Percentiles rank a stretch among this genome's conserved stretches.
Conservation (phyloP, 2,888 invertebrate species). For the Drosophila hamatofila region DNA sequence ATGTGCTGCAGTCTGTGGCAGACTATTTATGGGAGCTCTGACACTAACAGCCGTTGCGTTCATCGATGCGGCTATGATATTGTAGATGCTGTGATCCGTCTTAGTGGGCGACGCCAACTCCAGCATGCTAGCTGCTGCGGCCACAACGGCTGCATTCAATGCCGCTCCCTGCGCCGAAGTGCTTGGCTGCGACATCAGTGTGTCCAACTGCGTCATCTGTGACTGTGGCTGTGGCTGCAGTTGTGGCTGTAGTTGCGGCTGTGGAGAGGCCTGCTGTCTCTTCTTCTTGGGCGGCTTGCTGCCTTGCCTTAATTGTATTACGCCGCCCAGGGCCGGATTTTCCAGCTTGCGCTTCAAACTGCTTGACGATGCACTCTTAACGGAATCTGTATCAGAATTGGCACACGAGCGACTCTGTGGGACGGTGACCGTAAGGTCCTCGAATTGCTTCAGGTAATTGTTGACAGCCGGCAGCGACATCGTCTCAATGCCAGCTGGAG, state of each 20-base stretch:
- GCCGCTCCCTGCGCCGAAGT: constrained; percentile 66
- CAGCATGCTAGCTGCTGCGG: constrained; percentile 46
- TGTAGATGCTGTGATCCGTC: constrained; percentile 84
- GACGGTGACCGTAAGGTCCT: constrained; percentile 55
- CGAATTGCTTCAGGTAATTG: constrained; percentile 57
- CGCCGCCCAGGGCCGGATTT: constrained; percentile 18
- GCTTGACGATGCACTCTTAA: constrained; percentile 62
- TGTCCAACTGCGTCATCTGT: constrained; percentile 45
- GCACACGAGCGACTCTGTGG: constrained; percentile 56
- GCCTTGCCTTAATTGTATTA: not conserved
- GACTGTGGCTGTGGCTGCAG: not conserved
- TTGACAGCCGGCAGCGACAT: constrained; percentile 42
- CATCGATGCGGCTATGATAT: constrained; percentile 64
- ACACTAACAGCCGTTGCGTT: constrained; percentile 34
- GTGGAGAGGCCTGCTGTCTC: constrained; percentile 21
- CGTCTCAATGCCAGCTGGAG: constrained; percentile 41
- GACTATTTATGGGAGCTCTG: constrained; percentile 29
- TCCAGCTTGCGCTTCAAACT: constrained; percentile 58
- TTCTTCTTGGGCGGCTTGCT: constrained; percentile 53
- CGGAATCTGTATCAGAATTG: constrained; percentile 77
- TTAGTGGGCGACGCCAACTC: constrained; percentile 78
- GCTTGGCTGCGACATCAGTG: constrained; percentile 55
- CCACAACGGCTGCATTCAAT: constrained; percentile 44
- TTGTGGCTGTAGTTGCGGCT: constrained; percentile 1
- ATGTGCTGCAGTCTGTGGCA: constrained; percentile 61